Evolutionary conservation across 2,113 vertebrate genomes (phyloP), one percentile per base, ranked within the genome.

Genomic region (Athene noctua): DNA sequence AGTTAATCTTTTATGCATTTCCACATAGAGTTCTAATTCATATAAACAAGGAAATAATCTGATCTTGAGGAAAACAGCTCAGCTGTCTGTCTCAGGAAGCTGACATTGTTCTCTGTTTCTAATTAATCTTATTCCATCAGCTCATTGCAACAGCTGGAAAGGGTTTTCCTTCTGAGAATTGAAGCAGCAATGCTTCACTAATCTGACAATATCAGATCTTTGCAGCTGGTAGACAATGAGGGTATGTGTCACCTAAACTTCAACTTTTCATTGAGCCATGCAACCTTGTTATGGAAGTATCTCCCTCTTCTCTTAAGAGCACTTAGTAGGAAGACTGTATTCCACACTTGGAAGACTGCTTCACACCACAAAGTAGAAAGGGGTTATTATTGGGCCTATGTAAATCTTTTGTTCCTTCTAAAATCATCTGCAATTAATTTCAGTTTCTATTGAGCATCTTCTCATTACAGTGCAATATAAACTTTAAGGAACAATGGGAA

Each of bases 121-220:
- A 80, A 96, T 95, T 86, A 92, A 91, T 92, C 63, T 57, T 88
- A 86, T 47, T 92, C 89, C n/a, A 84, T 78, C 75, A 78, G 22
- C 47, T 96, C 67, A 54, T 94, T 77, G 36, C 55, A 92, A 84
- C 83, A 95, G 59, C 86, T 96, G 86, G 68, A 92, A 95, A 86
- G n/a, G 18, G 49, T 66, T 94, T 94, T 88, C n/a, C 18, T 95
- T 78, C 52, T 5, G 3, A 88, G 8, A 46, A 66, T 0, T 89
- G 73, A 75, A 89, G 27, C 34, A 94, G 34, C 47, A 67, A 65
- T 61, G 46, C 19, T 93, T 93, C 65, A 68, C 40, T 90, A 42
- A 65, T 42, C 49, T 79, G 91, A 46, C n/a, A 52, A 11, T 46
- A 44, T 9, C 26, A 71, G 59, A 40, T 84, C 47, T 52, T 81